Evolutionary conservation across 2,888 invertebrate species (phyloP).

Genomic region (Liodrosophila aerea): DNA sequence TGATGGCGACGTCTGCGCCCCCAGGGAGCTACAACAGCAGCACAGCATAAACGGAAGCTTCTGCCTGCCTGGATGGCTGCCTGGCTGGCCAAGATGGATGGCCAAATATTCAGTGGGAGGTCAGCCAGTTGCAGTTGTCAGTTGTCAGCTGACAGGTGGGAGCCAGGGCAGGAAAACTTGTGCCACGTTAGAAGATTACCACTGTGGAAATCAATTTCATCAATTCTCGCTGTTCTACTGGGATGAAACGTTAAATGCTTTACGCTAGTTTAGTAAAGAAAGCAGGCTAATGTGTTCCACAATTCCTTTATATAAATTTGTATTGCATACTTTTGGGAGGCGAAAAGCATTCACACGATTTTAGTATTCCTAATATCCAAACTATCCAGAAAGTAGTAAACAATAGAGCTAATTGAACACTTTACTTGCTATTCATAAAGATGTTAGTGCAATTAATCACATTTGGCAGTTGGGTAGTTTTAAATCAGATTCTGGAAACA

Average conservation of each 20-base stretch:
- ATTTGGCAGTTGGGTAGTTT: not conserved
- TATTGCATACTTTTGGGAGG: no score
- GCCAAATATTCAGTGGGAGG: constrained; percentile 68
- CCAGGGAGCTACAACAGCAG: constrained; percentile 42
- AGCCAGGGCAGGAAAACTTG: constrained; percentile 36
- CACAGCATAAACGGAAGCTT: constrained; percentile 22
- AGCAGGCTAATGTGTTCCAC: not conserved
- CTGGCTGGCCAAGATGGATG: constrained; percentile 58
- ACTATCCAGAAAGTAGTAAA: no score
- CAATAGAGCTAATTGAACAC: no score
- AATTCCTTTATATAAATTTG: not conserved
- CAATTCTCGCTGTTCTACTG: constrained; percentile 54
- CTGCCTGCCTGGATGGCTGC: constrained; percentile 22
- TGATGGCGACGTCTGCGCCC: constrained; percentile 73
- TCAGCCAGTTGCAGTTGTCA: constrained; percentile 66
- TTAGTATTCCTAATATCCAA: no score
- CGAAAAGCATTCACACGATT: no score
- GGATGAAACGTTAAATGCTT: constrained; percentile 14
- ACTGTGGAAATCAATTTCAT: constrained; percentile 71
- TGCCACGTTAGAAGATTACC: constrained; percentile 60
- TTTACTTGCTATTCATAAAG: no score
- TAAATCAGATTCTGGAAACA: not conserved
- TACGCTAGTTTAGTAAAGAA: constrained; percentile 11
- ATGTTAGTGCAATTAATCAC: no score
- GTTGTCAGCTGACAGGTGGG: constrained; percentile 15